phyloP scores from a whole-genome alignment of 1,140 invertebrate genomes.

The Drosophila kepulauana region DNA sequence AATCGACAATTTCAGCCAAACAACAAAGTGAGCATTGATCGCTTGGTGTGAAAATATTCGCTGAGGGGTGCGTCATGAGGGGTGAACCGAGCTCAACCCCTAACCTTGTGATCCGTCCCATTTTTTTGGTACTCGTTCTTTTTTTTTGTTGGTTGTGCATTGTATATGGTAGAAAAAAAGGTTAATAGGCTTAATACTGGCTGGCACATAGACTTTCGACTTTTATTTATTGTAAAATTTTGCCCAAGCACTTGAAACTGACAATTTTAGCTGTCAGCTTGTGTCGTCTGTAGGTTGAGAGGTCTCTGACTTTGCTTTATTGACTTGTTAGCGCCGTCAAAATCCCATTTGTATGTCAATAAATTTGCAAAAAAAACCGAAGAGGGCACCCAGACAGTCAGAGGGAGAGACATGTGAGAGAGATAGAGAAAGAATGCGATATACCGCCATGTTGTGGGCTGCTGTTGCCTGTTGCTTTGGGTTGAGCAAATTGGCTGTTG shows the following conservation, averaged over 20 bases:
- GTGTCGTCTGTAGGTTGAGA: conserved; percentile 23
- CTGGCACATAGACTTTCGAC: conserved; percentile 27
- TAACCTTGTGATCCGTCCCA: conserved; percentile 43
- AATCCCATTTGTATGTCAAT: conserved; percentile 83
- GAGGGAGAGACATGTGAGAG: conserved; percentile 10
- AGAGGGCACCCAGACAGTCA: conserved; percentile 20
- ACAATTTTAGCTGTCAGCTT: conserved; percentile 68
- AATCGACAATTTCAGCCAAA: conserved; percentile 36
- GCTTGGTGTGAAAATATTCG: conserved; percentile 49
- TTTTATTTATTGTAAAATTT: conserved; percentile 79
- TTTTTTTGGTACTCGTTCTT: conserved; percentile 46
- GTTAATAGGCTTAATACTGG: conserved; percentile 78
- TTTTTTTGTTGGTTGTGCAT: conserved; percentile 22
- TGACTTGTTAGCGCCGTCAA: conserved; percentile 75
- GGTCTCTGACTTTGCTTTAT: conserved; percentile 76
- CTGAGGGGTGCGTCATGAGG: conserved; percentile 62
- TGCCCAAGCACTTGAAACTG: conserved; percentile 81
- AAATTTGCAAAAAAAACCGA: conserved; percentile 70
- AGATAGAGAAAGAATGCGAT: conserved; percentile 25
- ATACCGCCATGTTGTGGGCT: conserved; percentile 34
- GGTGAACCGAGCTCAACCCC: conserved; percentile 62
- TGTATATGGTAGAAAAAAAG: conserved; percentile 54
- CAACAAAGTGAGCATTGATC: conserved; percentile 73
- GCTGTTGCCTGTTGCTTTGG: conserved; percentile 45
- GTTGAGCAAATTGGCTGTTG: conserved; percentile 51